Evolutionary conservation across 2,113 vertebrate species (phyloP).

Genomic region (Cololabis saira): DNA sequence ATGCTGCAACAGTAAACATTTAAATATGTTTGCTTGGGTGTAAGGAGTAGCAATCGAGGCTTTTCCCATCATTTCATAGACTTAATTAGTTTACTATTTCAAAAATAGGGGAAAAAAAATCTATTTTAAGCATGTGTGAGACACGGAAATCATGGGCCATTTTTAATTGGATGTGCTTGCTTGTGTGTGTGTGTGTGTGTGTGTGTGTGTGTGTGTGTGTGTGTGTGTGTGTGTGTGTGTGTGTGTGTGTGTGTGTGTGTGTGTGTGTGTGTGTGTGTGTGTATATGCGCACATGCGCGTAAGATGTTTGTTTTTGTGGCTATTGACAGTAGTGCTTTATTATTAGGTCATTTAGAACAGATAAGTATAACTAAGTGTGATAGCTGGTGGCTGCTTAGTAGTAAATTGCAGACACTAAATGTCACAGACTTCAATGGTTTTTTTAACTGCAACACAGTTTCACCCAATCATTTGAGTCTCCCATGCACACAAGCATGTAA

Average conservation of each 20-base stretch:
- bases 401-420: conserved; percentile 51
- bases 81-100: neutral
- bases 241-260: conserved; percentile 10
- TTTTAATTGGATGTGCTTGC: neutral
- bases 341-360: conserved; percentile 25
- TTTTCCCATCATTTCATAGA: neutral
- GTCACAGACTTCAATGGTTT: no score
- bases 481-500: no score
- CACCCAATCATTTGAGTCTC: no score
- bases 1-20: neutral
- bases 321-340: conserved; percentile 64
- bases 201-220: conserved; percentile 21
- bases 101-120: conserved; percentile 35
- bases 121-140: conserved; percentile 69
- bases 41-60: neutral
- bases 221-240: conserved; percentile 14
- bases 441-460: no score
- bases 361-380: neutral
- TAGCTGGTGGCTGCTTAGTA: conserved; percentile 43
- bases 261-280: conserved; percentile 13
- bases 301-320: conserved; percentile 48
- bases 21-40: neutral
- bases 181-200: conserved; percentile 16
- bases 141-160: conserved; percentile 42
- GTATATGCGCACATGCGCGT: no score